Conservation (phyloP, 2,888 invertebrate species). For the Campaea margaritaria region DNA sequence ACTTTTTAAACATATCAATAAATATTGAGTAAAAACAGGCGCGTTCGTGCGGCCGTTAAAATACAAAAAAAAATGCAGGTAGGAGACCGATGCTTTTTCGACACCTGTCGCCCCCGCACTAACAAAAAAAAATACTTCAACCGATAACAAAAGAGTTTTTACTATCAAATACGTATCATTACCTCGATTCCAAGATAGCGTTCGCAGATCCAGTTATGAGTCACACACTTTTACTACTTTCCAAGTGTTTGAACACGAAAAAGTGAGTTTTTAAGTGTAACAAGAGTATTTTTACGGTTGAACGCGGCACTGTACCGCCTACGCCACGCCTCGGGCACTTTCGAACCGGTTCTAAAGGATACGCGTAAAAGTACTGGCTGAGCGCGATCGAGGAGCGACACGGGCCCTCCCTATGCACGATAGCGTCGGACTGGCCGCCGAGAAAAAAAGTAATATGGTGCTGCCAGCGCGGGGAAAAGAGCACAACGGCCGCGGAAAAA, state of each 20-base stretch:
- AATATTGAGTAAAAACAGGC: conserved; percentile 14
- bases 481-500: not conserved
- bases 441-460: conserved; percentile 59
- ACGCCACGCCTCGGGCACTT: conserved; percentile 80
- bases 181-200: conserved; percentile 46
- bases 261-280: conserved; percentile 38
- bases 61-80: conserved; percentile 36
- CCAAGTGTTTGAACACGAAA: conserved; percentile 48
- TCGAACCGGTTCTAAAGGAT: conserved; percentile 76
- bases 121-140: conserved; percentile 29
- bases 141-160: conserved; percentile 49
- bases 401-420: conserved; percentile 53
- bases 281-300: conserved; percentile 69
- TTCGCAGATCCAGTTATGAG: conserved; percentile 35
- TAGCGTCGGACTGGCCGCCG: conserved; percentile 58
- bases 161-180: conserved; percentile 46
- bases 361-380: conserved; percentile 72
- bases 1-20: conserved; percentile 16
- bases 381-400: conserved; percentile 44
- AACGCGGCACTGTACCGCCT: conserved; percentile 71
- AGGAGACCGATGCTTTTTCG: conserved; percentile 34
- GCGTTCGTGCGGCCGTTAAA: conserved; percentile 23
- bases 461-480: conserved; percentile 50
- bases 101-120: conserved; percentile 39
- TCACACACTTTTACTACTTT: conserved; percentile 43